Evolutionary conservation across 2,888 invertebrate genomes (phyloP), one percentile per base, ranked within the genome.

Genomic region (Colletes collaris): DNA sequence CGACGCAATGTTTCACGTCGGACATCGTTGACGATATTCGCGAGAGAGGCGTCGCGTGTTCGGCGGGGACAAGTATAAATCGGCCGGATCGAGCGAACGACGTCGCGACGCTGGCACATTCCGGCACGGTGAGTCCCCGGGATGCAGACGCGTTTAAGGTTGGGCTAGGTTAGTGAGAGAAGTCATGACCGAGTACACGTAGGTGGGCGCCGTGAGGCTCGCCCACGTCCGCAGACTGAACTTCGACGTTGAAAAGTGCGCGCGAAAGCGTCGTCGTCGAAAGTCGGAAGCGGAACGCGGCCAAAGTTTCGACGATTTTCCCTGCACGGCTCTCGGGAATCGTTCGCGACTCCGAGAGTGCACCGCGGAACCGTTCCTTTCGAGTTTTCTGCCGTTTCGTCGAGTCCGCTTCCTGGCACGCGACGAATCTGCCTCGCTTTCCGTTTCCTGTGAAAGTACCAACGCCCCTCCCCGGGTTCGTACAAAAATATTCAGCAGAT

Each of bases 161-260:
- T 84, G 81, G 69, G 73, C 70, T 62, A 85, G 83, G 85, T 83
- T 73, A 79, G 83, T 37, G 69, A 72, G 71, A 65, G 70, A 76
- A 79, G 55, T 76, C 79, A 64, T 40, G 71, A 52, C 44, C 60
- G 66, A 56, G 67, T 16, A 56, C 81, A 64, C 79, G 83, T 79
- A 81, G 79, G 83, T 76, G 82, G 80, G 64, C 70, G 70, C 67
- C 70, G 63, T 37, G 62, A n/a, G 53, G 46, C 63, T 65, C 84
- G 84, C 83, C 79, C 81, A 80, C 81, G 66, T 66, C 19, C 35
- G 13, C 64, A 63, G 55, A 67, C 73, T 63, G 78, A 70, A 78
- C 80, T 67, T 75, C 58, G 53, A 27, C 55, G 59, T 55, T 50
- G 65, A 60, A 55, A 52, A 65, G 53, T 53, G 46, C 49, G 13